Percentiles rank a stretch among this genome's conserved stretches.
Evolutionary conservation across 1,140 invertebrate genomes (phyloP).

Genomic region (Hyphantria cunea): DNA sequence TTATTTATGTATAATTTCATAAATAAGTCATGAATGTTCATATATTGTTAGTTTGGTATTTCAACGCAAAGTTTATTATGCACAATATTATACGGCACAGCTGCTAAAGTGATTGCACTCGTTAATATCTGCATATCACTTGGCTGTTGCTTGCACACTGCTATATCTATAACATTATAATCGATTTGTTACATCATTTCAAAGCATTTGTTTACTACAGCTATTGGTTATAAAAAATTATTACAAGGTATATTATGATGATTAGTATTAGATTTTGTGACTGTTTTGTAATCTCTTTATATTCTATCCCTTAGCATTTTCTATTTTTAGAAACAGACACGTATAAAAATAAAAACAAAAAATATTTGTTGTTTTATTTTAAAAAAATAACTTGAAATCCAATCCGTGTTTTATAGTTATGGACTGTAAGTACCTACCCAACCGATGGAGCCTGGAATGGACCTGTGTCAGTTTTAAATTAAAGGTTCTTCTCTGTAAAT

Average conservation of each 20-base stretch:
- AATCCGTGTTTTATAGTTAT: no score
- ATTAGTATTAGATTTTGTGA: slow-evolving; percentile 62
- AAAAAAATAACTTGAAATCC: no score
- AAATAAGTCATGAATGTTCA: slow-evolving; percentile 14
- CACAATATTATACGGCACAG: slow-evolving; percentile 23
- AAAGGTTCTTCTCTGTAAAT: no score
- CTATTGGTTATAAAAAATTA: slow-evolving; percentile 23
- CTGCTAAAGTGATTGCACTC: slow-evolving; percentile 40
- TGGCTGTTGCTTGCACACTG: slow-evolving; percentile 28
- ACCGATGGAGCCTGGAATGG: no score
- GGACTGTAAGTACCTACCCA: no score
- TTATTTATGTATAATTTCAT: slow-evolving; percentile 10
- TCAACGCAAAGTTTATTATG: slow-evolving; percentile 17
- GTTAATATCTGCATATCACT: slow-evolving; percentile 50
- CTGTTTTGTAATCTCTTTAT: slow-evolving; percentile 70
- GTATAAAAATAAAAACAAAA: slow-evolving; percentile 54
- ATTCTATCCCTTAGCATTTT: slow-evolving; percentile 70
- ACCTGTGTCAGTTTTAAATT: no score
- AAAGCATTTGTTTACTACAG: slow-evolving; percentile 28
- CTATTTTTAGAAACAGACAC: slow-evolving; percentile 75
- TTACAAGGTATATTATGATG: slow-evolving; percentile 38
- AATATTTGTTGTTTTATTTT: slow-evolving; percentile 37
- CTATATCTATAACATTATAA: no score
- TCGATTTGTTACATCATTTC: slow-evolving; percentile 11
- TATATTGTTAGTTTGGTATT: slow-evolving; percentile 22